Evolutionary conservation across 2,113 vertebrate genomes (phyloP).

Genomic region (Catagonus wagneri): DNA sequence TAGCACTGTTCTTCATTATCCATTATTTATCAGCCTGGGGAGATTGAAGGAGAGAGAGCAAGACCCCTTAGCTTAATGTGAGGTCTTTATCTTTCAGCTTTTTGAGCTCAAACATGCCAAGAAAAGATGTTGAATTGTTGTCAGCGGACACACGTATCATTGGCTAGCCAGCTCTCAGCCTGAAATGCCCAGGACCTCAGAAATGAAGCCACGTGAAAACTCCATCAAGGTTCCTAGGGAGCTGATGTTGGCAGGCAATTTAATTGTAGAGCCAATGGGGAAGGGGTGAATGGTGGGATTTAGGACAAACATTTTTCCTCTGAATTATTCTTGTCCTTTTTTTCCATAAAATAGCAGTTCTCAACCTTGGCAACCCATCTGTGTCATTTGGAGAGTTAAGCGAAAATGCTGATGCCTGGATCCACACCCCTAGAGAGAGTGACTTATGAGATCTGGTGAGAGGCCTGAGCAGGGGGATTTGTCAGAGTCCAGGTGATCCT

Average conservation of each 20-base stretch:
- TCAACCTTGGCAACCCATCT: not conserved
- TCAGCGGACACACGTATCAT: not conserved
- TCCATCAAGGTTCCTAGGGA: not conserved
- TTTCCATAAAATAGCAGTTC: not conserved
- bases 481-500: not conserved
- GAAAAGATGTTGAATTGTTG: constrained; percentile 34
- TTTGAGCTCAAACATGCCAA: constrained; percentile 50
- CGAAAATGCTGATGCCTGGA: not conserved
- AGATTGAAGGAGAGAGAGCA: constrained; percentile 73
- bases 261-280: not conserved
- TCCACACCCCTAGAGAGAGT: not conserved
- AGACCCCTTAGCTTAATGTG: constrained; percentile 77
- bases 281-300: not conserved
- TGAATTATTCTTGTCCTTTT: not conserved
- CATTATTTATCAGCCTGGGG: constrained; percentile 86
- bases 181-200: not conserved
- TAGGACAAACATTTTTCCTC: not conserved
- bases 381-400: not conserved
- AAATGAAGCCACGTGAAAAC: not conserved
- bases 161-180: not conserved
- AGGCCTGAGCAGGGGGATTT: not conserved
- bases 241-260: not conserved
- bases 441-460: not conserved
- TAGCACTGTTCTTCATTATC: constrained; percentile 77
- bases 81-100: constrained; percentile 73